Base-by-base conservation (phyloP, 2,797 vertebrate species). In the Diplodus sargus region DNA sequence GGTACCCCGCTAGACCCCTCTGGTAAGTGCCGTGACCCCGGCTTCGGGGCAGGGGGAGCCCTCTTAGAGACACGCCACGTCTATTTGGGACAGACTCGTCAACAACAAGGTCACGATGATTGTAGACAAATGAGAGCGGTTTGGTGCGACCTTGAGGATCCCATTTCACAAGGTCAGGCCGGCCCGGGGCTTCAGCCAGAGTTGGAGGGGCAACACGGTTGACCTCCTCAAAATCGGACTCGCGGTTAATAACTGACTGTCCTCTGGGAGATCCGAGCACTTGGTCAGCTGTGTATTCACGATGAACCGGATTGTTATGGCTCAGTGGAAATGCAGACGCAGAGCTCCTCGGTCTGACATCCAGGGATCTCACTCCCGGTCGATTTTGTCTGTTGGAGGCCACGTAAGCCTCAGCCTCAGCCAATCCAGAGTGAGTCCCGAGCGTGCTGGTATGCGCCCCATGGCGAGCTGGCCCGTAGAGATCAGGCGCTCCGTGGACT, bases 191-290 rank as follows among this genome's bases (percentile, higher is more conserved):
- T 67, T 56, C 28, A 30, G 42, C n/a, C 20, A 11, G 60, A 57
- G 84, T 51, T 67, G 42, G 67, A 34, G 65, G 83, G 74, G 65
- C 84, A 87, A 54, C 79, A 69, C 67, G 85, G 66, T 80, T 83
- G 82, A 91, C 85, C 85, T 75, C 76, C 43, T 89, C 79, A 83
- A 81, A 85, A 85, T 72, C 45, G 42, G 86, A 74, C 79, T 61
- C 4, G 12, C 1, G 75, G 78, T 75, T 64, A 72, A 52, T 53
- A 43, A 66, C 42, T 0, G 16, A 49, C 49, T 18, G 72, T 68
- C 79, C 82, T 83, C 71, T 80, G 57, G 87, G 83, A 81, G 72
- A 39, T 58, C 43, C 0, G 11, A 48, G 67, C 58, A 22, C 64
- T 71, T 23, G 73, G 79, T 84, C 18, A 4, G 53, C 10, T 48